Base-by-base conservation (phyloP, 2,797 vertebrate genomes). In the Coluber constrictor region DNA sequence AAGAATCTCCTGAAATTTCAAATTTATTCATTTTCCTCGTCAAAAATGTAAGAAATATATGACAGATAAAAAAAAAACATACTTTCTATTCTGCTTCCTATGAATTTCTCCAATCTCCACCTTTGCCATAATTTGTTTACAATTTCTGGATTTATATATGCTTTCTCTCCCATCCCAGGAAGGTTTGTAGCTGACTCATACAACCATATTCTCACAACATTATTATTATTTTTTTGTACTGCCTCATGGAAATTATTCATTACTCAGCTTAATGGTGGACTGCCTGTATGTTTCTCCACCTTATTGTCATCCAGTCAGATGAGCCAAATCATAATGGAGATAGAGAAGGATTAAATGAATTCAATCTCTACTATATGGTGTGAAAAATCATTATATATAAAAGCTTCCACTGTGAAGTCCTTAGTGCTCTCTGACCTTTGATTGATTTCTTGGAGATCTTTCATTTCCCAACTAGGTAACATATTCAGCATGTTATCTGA, bases 21-120 rank as follows among this genome's bases (percentile, higher is more conserved):
- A 11, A 79, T 92, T 79, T 90, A 54, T 91, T 54, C 54, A 79
- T 93, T 94, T 94, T 92, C 55, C 93, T 94, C 15, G 25, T 27
- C 61, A 47, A 29, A 87, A 59, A 55, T 83, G 16, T 37, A 87
- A 63, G 10, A 66, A 88, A 92, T 43, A 56, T 91, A 29, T 94
- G 86, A 88, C 56, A 88, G 25, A 32, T 93, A 70, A 93, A 89
- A 1, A 92, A 57, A 10, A 8, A 87, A 23, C 4, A 25, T 55
- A 89, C 29, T 90, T 70, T 86, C 54, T 60, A 15, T 27, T 47
- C 70, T 37, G 91, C 29, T 66, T 90, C 43, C 10, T 93, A 56
- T 56, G 27, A 87, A 12, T 11, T 11, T 54, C 7, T 79, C 27
- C 57, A 57, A 10, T 91, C 8, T 37, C 90, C 25, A 90, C 13